phyloP scores from a whole-genome alignment of 2,888 invertebrate species.

The Tenthredo scrophulariae region DNA sequence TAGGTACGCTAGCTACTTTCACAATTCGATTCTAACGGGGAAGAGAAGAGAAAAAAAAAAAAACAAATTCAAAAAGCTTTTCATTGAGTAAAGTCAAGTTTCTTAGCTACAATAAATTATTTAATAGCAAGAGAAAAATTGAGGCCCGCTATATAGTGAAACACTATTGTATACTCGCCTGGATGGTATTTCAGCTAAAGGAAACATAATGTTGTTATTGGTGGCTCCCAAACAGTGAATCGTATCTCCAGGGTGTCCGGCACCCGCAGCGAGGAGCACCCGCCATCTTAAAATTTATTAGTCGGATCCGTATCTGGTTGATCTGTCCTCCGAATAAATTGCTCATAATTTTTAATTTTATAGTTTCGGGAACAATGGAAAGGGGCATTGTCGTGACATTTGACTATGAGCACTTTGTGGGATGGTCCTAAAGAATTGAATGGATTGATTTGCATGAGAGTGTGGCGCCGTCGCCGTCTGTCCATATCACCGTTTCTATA shows the following conservation, averaged over 20 bases:
- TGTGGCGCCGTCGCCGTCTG: constrained; percentile 49
- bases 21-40: background rate
- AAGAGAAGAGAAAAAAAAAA: background rate
- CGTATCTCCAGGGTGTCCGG: constrained; percentile 54
- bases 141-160: background rate
- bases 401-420: constrained; percentile 51
- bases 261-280: constrained; percentile 54
- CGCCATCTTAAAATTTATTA: constrained; percentile 56
- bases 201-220: constrained; percentile 53
- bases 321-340: constrained; percentile 56
- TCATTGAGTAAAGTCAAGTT: background rate
- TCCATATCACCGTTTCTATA: background rate
- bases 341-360: constrained; percentile 57
- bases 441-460: constrained; percentile 54
- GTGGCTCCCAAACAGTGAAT: constrained; percentile 53
- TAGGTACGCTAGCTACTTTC: background rate
- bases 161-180: constrained; percentile 1
- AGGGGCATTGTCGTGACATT: constrained; percentile 50
- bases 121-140: background rate
- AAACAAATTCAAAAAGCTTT: background rate
- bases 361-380: constrained; percentile 51
- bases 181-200: constrained; percentile 37
- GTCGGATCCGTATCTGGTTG: constrained; percentile 55
- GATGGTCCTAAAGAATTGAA: constrained; percentile 52
- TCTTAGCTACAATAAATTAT: background rate